Evolutionary conservation across 2,888 invertebrate species (phyloP).

Genomic region (Germaria angustata): DNA sequence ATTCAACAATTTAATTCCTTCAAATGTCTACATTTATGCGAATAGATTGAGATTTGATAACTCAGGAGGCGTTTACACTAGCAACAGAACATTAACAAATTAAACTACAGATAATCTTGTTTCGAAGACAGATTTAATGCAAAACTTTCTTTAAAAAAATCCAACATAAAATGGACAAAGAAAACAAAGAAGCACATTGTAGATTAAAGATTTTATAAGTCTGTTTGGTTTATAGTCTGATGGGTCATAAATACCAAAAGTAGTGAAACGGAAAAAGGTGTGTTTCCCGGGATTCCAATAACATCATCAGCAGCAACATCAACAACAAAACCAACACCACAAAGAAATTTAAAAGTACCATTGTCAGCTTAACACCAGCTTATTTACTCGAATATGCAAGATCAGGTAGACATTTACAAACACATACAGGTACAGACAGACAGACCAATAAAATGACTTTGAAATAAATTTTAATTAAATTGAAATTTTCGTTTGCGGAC

Average conservation of each 20-base stretch:
- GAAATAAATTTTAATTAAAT: constrained; percentile 67
- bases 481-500: constrained; percentile 61
- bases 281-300: constrained; percentile 39
- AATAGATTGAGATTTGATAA: constrained; percentile 65
- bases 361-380: constrained; percentile 23
- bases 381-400: constrained; percentile 59
- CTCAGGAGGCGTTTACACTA: constrained; percentile 42
- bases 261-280: constrained; percentile 64
- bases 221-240: constrained; percentile 54
- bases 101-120: not conserved
- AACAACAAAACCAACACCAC: constrained; percentile 5
- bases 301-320: constrained; percentile 15
- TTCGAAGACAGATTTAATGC: constrained; percentile 12
- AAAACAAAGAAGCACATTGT: not conserved
- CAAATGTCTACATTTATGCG: constrained; percentile 61
- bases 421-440: constrained; percentile 37
- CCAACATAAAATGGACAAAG: not conserved
- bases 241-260: constrained; percentile 66
- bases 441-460: constrained; percentile 46
- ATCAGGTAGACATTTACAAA: constrained; percentile 33
- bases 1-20: constrained; percentile 51
- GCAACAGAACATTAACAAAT: not conserved
- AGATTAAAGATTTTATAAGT: constrained; percentile 48
- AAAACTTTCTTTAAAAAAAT: constrained; percentile 27
- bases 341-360: not conserved